Evolutionary conservation across 2,888 invertebrate species (phyloP).

Genomic region (Osmoderma eremita): DNA sequence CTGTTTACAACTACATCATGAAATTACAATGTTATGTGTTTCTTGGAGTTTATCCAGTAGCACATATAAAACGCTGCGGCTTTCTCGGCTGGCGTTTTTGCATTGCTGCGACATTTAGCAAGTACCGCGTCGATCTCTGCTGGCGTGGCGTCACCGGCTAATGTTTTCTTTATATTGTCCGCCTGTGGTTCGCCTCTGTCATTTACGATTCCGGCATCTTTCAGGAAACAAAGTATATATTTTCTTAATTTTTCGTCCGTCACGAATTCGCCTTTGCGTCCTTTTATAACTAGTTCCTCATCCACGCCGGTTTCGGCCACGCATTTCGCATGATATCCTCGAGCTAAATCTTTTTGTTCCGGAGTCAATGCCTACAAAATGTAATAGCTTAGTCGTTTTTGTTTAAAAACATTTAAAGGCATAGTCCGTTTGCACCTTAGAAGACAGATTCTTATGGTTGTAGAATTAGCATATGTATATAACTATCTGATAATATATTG

Average conservation of each 20-base stretch:
- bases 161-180: constrained; percentile 62
- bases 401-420: not conserved
- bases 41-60: constrained; percentile 61
- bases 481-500: too few relatives aligned
- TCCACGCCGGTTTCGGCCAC: constrained; percentile 55
- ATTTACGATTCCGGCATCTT: constrained; percentile 64
- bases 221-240: constrained; percentile 65
- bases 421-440: not conserved
- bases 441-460: too few relatives aligned
- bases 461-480: too few relatives aligned
- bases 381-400: not conserved
- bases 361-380: constrained; percentile 43
- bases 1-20: too few relatives aligned
- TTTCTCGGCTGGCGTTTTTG: constrained; percentile 57
- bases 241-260: constrained; percentile 65
- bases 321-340: constrained; percentile 54
- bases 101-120: constrained; percentile 51
- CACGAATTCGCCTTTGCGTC: constrained; percentile 61
- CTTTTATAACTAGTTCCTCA: constrained; percentile 51
- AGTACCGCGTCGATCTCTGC: constrained; percentile 61
- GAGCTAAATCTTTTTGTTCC: constrained; percentile 55
- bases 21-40: constrained; percentile 23
- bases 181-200: constrained; percentile 52
- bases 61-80: constrained; percentile 65
- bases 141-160: constrained; percentile 62